Conservation (phyloP, 2,888 invertebrate species). For the Nephrocerus scutellatus region DNA sequence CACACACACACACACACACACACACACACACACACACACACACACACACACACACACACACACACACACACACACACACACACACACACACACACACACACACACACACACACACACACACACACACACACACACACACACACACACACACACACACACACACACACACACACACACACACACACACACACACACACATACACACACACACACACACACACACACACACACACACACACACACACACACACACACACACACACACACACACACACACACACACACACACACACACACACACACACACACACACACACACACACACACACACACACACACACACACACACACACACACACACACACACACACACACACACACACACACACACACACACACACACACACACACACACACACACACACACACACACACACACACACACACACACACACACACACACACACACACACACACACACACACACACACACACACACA, state of each 20-base stretch:
- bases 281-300: constrained; percentile 11
- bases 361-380: constrained; percentile 1
- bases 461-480: too few species aligned
- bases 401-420: too few species aligned
- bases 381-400: constrained; percentile 1
- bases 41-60: too few species aligned
- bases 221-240: constrained; percentile 5
- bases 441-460: too few species aligned
- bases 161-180: constrained; percentile 4
- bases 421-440: too few species aligned
- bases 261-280: constrained; percentile 1
- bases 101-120: too few species aligned
- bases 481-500: too few species aligned
- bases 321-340: constrained; percentile 1
- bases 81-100: too few species aligned
- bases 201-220: constrained; percentile 1
- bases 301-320: constrained; percentile 3
- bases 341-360: too few species aligned
- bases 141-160: background rate
- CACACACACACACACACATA: constrained; percentile 6
- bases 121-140: background rate
- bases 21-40: too few species aligned
- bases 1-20: too few species aligned
- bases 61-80: too few species aligned
- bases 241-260: constrained; percentile 1